Conservation (phyloP, 2,113 vertebrate species). For the Miniopterus natalensis region DNA sequence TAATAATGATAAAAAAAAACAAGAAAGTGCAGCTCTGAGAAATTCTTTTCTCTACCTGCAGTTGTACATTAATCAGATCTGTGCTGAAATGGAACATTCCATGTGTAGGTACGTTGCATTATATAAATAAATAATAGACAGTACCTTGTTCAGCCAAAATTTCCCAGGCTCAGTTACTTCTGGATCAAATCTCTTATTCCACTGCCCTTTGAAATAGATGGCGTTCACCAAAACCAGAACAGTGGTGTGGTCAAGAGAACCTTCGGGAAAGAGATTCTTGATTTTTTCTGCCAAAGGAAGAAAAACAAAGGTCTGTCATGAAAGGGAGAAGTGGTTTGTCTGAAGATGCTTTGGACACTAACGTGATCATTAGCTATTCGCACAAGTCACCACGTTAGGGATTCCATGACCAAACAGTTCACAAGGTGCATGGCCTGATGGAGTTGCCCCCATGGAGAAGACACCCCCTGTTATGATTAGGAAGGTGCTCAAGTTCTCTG, state of each 20-base stretch:
- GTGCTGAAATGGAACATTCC: background rate
- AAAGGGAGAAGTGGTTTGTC: background rate
- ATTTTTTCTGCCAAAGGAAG: constrained; percentile 88
- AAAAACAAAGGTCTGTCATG: background rate
- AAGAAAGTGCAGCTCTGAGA: background rate
- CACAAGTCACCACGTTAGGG: background rate
- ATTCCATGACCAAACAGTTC: accelerated
- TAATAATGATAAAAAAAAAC: background rate
- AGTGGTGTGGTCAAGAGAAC: constrained; percentile 59
- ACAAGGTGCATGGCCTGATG: background rate
- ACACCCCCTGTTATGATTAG: background rate
- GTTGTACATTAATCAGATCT: background rate
- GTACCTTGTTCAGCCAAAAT: constrained; percentile 89
- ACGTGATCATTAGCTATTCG: background rate
- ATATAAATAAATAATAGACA: background rate
- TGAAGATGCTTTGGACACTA: background rate
- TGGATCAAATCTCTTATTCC: constrained; percentile 85
- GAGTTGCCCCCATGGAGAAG: background rate
- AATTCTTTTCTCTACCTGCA: background rate
- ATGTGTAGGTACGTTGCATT: no score
- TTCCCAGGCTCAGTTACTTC: constrained; percentile 85
- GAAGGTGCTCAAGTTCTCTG: background rate
- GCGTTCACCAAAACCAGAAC: constrained; percentile 90
- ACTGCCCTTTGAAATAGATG: constrained; percentile 92
- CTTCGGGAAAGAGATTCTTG: constrained; percentile 87